Percentiles rank a stretch among this genome's conserved stretches.
Conservation (phyloP, 2,113 vertebrate species). For the Scalopus aquaticus region DNA sequence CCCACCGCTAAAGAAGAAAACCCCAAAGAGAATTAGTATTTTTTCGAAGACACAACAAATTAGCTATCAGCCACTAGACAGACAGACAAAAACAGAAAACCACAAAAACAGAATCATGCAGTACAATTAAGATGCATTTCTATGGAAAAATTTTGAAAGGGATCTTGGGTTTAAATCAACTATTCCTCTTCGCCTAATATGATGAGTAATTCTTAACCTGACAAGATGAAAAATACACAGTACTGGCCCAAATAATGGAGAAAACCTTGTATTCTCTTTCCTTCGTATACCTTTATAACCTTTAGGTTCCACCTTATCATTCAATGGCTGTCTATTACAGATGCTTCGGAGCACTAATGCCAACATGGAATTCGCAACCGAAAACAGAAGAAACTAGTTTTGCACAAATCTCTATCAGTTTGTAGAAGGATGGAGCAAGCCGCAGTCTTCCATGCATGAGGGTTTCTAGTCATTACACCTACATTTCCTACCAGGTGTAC, state of each 20-base stretch:
- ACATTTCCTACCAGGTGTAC: conserved; percentile 46
- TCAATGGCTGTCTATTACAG: not conserved
- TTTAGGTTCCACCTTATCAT: conserved; percentile 1
- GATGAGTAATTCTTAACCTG: conserved; percentile 6
- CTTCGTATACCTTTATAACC: not conserved
- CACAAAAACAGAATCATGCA: conserved; percentile 45
- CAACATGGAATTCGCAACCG: conserved; percentile 41
- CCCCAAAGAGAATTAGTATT: conserved; percentile 74
- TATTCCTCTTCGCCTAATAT: conserved; percentile 42
- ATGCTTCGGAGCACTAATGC: not conserved
- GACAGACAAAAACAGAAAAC: conserved; percentile 6
- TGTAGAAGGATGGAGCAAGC: not conserved
- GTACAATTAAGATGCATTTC: not conserved
- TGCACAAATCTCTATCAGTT: conserved; percentile 1
- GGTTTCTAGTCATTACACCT: not conserved
- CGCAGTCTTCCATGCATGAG: conserved; percentile 13
- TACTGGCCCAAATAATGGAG: not conserved
- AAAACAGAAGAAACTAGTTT: conserved; percentile 31
- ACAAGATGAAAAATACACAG: not conserved
- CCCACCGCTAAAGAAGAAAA: conserved; percentile 93
- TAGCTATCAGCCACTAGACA: conserved; percentile 49
- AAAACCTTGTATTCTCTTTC: not conserved
- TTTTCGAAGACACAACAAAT: conserved; percentile 42
- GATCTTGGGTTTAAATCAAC: conserved; percentile 31
- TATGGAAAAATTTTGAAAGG: conserved; percentile 43